A percentile compares a stretch with the other conserved stretches of the same genome.
Evolutionary conservation across 2,888 invertebrate species (phyloP).

Genomic region (Diabrotica balteata): DNA sequence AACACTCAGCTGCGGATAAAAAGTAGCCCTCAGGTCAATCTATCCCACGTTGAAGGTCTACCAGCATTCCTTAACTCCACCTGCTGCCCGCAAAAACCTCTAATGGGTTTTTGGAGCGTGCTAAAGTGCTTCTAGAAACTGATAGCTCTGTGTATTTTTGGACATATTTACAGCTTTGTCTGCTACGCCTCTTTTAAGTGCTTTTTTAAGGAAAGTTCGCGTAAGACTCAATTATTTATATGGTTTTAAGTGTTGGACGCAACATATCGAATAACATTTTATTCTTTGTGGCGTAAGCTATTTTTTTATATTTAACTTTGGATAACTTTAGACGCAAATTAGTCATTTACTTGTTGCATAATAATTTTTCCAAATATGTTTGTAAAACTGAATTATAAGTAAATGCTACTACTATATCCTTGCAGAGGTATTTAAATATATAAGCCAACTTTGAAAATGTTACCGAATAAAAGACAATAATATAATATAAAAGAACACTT

Average conservation of each 20-base stretch:
- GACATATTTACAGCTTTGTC: constrained; percentile 44
- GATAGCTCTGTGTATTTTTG: constrained; percentile 42
- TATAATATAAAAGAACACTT: too few relatives aligned
- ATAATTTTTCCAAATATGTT: too few relatives aligned
- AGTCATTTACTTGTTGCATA: too few relatives aligned
- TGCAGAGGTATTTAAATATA: too few relatives aligned
- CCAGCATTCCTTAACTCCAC: constrained; percentile 51
- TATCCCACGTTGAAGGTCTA: constrained; percentile 44
- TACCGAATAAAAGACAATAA: too few relatives aligned
- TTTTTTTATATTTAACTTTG: too few relatives aligned
- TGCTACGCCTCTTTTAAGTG: constrained; percentile 39
- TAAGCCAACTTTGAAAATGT: too few relatives aligned
- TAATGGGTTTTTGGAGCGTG: constrained; percentile 54
- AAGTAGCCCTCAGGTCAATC: constrained; percentile 53
- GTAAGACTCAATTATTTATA: constrained; percentile 14
- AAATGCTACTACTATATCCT: too few relatives aligned
- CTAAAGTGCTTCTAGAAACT: constrained; percentile 42
- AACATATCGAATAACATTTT: constrained; percentile 3
- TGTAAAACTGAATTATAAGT: too few relatives aligned
- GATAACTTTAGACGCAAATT: too few relatives aligned
- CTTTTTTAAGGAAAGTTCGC: constrained; percentile 24
- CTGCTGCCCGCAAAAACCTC: constrained; percentile 52
- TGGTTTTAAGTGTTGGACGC: constrained; percentile 13
- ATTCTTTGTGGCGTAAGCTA: not conserved
- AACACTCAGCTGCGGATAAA: constrained; percentile 51